A percentile compares a stretch with the other conserved stretches of the same genome.
phyloP scores from a whole-genome alignment of 2,888 invertebrate genomes.

The Metellina segmentata region DNA sequence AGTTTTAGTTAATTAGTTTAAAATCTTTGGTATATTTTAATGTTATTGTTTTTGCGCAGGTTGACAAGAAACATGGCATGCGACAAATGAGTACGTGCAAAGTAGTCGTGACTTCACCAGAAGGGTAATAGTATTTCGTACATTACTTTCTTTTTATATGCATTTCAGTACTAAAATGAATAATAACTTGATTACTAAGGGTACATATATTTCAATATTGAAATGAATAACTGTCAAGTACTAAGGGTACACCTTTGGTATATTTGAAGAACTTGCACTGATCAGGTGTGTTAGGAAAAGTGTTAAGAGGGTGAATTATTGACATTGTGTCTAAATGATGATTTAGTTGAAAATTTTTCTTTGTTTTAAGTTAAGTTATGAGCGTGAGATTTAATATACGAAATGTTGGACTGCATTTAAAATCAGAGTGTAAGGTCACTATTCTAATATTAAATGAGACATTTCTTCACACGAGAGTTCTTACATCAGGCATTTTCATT shows the following conservation, averaged over 20 bases:
- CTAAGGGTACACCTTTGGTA: background rate
- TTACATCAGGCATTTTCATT: background rate
- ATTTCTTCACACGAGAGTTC: background rate
- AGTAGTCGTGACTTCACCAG: constrained; percentile 73
- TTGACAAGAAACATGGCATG: constrained; percentile 71
- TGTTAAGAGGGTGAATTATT: background rate
- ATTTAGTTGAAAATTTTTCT: too few relatives aligned
- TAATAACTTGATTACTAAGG: too few relatives aligned
- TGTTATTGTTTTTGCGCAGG: constrained; percentile 33
- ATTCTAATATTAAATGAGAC: too few relatives aligned
- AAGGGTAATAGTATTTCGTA: constrained; percentile 46
- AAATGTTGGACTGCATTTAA: too few relatives aligned
- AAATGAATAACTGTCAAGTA: too few relatives aligned
- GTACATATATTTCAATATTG: too few relatives aligned
- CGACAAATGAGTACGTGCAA: constrained; percentile 70
- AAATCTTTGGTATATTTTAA: background rate
- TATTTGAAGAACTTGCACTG: background rate
- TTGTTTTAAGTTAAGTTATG: too few relatives aligned
- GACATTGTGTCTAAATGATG: too few relatives aligned
- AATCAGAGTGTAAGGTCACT: too few relatives aligned
- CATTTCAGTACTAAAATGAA: background rate
- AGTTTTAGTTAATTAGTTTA: too few relatives aligned
- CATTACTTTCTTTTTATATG: background rate
- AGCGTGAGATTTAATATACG: too few relatives aligned
- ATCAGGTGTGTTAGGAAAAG: background rate